These are phyloP conservation scores for Ovibos moschatus DNA, from an alignment of 2,113 vertebrate species.

Conservation along the genomic window DNA sequence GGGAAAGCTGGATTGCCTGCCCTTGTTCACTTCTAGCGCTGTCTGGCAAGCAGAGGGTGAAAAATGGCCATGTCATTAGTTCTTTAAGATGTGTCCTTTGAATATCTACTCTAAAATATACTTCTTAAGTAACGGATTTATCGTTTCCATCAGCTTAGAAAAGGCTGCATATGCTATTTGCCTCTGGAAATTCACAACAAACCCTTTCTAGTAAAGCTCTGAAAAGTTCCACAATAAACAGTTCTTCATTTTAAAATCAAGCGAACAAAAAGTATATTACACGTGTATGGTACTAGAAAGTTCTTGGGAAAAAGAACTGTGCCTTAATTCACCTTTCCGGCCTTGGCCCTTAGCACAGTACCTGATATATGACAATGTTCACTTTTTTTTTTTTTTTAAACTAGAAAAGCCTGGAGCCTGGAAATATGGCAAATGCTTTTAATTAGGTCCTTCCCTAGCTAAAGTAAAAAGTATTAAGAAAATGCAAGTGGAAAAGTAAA, in stretches of 20 bases:
- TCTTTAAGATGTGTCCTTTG: background rate
- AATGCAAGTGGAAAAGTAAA: background rate
- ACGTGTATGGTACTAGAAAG: background rate
- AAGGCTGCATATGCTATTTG: background rate
- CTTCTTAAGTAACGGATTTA: background rate
- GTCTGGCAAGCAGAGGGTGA: background rate
- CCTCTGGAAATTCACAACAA: background rate
- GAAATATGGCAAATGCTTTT: background rate
- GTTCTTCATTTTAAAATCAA: background rate
- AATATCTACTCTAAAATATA: background rate
- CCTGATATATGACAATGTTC: background rate
- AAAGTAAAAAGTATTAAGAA: background rate
- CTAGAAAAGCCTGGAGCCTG: background rate
- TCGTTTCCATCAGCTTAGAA: background rate
- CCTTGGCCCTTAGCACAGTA: background rate
- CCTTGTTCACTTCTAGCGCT: background rate
- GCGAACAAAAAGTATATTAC: background rate
- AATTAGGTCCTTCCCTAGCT: background rate
- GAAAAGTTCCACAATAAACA: background rate
- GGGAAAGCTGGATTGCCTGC: background rate
- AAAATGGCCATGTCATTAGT: background rate
- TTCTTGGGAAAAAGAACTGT: background rate
- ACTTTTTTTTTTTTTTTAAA: background rate
- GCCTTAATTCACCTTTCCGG: background rate
- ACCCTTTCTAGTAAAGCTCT: background rate